phyloP scores from a whole-genome alignment of 1,140 invertebrate species.

The Acyrthosiphon pisum region DNA sequence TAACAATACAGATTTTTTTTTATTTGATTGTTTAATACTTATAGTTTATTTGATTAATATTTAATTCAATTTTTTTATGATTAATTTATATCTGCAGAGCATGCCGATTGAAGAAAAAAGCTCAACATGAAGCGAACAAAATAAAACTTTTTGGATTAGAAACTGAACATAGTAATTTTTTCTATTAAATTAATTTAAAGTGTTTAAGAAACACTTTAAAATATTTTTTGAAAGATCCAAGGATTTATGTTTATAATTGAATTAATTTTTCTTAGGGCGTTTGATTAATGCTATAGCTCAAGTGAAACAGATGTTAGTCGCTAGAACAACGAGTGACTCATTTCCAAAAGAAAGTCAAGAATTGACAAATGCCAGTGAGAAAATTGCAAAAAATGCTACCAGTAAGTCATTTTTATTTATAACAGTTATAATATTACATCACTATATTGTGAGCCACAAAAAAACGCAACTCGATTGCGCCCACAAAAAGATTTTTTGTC shows the following conservation, averaged over 20 bases:
- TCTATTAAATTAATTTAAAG: neutral
- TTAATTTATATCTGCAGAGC: constrained; percentile 69
- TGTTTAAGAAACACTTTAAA: neutral
- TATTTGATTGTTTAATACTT: neutral
- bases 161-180: constrained; percentile 84
- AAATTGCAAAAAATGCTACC: constrained; percentile 70
- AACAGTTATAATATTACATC: neutral
- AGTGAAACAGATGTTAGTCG: constrained; percentile 70
- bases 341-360: constrained; percentile 68
- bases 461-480: too few relatives aligned
- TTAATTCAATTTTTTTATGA: neutral
- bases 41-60: neutral
- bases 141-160: constrained; percentile 93
- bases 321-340: constrained; percentile 67
- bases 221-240: neutral
- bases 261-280: constrained; percentile 67
- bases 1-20: neutral
- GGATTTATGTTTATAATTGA: neutral
- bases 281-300: constrained; percentile 74
- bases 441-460: too few relatives aligned
- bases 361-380: constrained; percentile 72
- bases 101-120: constrained; percentile 93
- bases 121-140: constrained; percentile 94
- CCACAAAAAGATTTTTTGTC: too few relatives aligned
- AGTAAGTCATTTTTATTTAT: constrained; percentile 66